Evolutionary conservation across 2,888 invertebrate genomes (phyloP).

Genomic region (Byasa hedistus): DNA sequence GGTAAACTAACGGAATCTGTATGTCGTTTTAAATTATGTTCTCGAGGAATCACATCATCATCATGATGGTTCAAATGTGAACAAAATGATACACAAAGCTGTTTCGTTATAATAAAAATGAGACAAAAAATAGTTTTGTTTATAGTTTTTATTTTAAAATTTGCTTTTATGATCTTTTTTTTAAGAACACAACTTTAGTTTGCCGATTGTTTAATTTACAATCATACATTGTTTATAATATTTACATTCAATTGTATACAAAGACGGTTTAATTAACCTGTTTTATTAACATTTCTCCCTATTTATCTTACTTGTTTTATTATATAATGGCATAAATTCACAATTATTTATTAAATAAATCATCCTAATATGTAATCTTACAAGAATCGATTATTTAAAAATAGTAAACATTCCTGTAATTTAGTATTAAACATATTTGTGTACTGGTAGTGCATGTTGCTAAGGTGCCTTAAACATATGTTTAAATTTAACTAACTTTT

Average conservation of each 20-base stretch:
- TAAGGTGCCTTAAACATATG: conserved; percentile 7
- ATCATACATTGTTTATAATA: conserved; percentile 17
- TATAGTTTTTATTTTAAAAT: conserved; percentile 27
- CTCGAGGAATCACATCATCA: no score
- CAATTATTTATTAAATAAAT: conserved; percentile 8
- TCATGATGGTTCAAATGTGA: no score
- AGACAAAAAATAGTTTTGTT: conserved; percentile 9
- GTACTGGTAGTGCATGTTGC: conserved; percentile 19
- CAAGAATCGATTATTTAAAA: conserved; percentile 18
- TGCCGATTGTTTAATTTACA: conserved; percentile 11
- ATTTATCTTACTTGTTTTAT: conserved; percentile 16
- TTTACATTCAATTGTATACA: conserved; percentile 29
- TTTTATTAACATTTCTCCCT: conserved; percentile 19
- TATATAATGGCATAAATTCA: conserved; percentile 26
- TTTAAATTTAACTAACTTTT: neutral
- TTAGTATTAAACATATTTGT: conserved; percentile 17
- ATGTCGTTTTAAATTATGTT: no score
- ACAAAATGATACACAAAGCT: no score
- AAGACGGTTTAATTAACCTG: conserved; percentile 28
- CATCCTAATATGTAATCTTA: conserved; percentile 12
- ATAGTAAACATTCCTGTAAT: conserved; percentile 26
- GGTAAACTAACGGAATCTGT: no score
- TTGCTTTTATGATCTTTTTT: conserved; percentile 25
- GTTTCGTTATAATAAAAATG: neutral
- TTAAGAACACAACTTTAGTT: conserved; percentile 27